Evolutionary conservation across 2,888 invertebrate genomes (phyloP).

Genomic region (Steinernema scapterisci): DNA sequence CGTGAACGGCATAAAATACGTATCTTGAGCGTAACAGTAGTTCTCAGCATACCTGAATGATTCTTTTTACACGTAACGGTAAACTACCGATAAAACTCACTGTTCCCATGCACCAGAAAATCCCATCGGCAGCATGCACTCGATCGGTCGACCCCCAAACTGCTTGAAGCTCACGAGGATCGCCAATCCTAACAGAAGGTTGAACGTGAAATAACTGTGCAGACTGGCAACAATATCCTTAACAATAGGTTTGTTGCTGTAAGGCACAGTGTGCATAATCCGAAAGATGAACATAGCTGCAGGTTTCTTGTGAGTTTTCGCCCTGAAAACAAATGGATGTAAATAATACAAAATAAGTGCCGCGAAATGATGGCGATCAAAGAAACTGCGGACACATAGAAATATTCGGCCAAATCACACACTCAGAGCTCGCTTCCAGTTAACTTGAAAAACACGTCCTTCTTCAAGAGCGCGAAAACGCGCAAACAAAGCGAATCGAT

Average conservation of each 20-base stretch:
- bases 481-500: too few species aligned
- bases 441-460: too few species aligned
- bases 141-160: slow-evolving; percentile 64
- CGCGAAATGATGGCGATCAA: too few species aligned
- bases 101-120: slow-evolving; percentile 42
- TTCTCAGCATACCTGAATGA: slow-evolving; percentile 60
- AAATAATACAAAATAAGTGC: background rate
- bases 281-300: slow-evolving; percentile 62
- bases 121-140: slow-evolving; percentile 56
- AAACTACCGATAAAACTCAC: too few species aligned
- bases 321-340: background rate
- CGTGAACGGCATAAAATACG: slow-evolving; percentile 61
- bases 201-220: slow-evolving; percentile 63
- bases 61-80: too few species aligned
- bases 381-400: too few species aligned
- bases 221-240: slow-evolving; percentile 61
- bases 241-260: slow-evolving; percentile 58
- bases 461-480: too few species aligned
- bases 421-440: too few species aligned
- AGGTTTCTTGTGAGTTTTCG: background rate
- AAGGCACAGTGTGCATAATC: slow-evolving; percentile 63
- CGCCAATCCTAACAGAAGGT: slow-evolving; percentile 62
- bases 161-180: slow-evolving; percentile 65
- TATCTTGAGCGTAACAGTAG: slow-evolving; percentile 63
- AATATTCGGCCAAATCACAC: too few species aligned